Percentiles rank a stretch among this genome's conserved stretches.
These are phyloP conservation scores for Stenodema calcarata DNA, from an alignment of 2,888 invertebrate genomes.

Conservation along the genomic window DNA sequence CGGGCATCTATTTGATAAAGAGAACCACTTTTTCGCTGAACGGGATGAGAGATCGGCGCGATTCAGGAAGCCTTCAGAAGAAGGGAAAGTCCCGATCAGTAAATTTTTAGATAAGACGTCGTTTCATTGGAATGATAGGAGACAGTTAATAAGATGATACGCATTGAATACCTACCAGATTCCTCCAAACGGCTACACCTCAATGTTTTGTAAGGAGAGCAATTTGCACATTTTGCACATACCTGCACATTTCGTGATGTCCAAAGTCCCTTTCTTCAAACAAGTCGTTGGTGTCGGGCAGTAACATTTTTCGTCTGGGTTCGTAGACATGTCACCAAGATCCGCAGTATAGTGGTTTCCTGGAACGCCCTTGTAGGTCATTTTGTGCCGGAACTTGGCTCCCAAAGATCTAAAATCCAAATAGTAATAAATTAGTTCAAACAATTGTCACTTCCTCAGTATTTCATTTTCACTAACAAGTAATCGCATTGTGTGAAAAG, in stretches of 20 bases:
- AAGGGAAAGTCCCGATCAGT: neutral
- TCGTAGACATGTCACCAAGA: slow-evolving; percentile 73
- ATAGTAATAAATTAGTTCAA: neutral
- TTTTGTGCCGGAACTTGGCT: slow-evolving; percentile 54
- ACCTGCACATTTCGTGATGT: slow-evolving; percentile 65
- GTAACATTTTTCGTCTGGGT: slow-evolving; percentile 66
- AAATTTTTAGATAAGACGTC: too few species aligned
- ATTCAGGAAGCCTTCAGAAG: neutral
- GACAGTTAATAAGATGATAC: too few species aligned
- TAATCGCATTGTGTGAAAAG: too few species aligned
- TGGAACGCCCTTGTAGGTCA: slow-evolving; percentile 71
- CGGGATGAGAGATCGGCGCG: neutral
- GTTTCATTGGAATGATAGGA: too few species aligned
- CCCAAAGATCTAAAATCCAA: slow-evolving; percentile 51
- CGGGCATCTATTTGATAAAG: neutral
- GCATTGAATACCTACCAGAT: too few species aligned
- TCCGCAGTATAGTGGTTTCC: slow-evolving; percentile 73
- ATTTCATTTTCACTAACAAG: too few species aligned
- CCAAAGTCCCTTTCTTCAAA: slow-evolving; percentile 75
- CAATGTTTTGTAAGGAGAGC: too few species aligned
- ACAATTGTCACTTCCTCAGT: too few species aligned
- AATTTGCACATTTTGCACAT: too few species aligned
- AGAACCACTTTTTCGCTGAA: neutral
- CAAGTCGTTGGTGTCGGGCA: slow-evolving; percentile 72
- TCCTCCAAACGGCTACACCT: too few species aligned